Conservation (phyloP, 1,140 invertebrate genomes). For the Orius laevigatus region DNA sequence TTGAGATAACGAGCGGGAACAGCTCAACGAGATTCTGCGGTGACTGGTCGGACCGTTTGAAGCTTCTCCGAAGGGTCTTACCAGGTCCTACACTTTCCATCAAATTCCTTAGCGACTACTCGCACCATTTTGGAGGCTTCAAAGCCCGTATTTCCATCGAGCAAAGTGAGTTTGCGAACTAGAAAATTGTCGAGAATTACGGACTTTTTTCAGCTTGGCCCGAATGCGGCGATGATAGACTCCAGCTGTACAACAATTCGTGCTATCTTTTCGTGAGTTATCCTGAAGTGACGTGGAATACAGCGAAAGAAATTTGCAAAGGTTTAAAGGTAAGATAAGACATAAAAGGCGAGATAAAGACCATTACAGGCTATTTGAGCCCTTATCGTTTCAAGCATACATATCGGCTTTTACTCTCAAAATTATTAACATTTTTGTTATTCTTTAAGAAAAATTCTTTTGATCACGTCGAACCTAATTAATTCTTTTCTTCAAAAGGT, state of each 20-base stretch:
- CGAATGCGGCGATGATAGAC: slow-evolving; percentile 45
- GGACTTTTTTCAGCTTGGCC: slow-evolving; percentile 26
- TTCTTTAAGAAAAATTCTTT: too few relatives aligned
- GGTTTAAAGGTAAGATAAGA: slow-evolving; percentile 33
- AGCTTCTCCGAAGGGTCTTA: slow-evolving; percentile 45
- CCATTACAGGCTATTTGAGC: too few relatives aligned
- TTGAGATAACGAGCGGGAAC: slow-evolving; percentile 15
- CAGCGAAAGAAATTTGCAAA: slow-evolving; percentile 51
- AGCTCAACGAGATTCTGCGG: slow-evolving; percentile 39
- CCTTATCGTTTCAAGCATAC: too few relatives aligned
- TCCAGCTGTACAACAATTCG: slow-evolving; percentile 41
- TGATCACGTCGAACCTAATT: too few relatives aligned
- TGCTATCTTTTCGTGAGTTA: slow-evolving; percentile 57
- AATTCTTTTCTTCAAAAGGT: too few relatives aligned
- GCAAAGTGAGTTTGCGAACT: slow-evolving; percentile 53
- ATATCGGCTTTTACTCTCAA: too few relatives aligned
- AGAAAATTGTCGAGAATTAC: slow-evolving; percentile 12
- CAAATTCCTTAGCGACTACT: slow-evolving; percentile 51
- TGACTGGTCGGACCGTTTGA: slow-evolving; percentile 53
- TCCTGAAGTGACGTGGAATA: slow-evolving; percentile 52
- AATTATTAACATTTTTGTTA: too few relatives aligned
- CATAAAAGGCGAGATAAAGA: too few relatives aligned
- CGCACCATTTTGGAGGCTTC: slow-evolving; percentile 51
- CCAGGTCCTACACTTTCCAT: slow-evolving; percentile 35
- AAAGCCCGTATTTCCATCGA: slow-evolving; percentile 45